These are phyloP conservation scores for Clitarchus hookeri DNA, from an alignment of 2,888 invertebrate genomes.

Conservation along the genomic window DNA sequence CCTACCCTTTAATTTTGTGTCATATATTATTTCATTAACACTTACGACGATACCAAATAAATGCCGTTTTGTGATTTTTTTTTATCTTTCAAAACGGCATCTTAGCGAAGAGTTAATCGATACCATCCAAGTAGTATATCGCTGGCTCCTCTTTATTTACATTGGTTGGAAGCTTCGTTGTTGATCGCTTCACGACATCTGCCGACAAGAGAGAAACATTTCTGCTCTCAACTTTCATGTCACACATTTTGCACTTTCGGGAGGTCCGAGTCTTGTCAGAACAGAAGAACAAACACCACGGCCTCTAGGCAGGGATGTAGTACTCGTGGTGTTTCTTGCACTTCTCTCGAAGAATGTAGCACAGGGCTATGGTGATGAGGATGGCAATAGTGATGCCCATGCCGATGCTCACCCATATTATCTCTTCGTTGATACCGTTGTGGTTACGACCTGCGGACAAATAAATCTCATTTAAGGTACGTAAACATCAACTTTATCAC, in stretches of 20 bases:
- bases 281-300: background rate
- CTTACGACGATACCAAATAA: background rate
- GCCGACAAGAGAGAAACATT: background rate
- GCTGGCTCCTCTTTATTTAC: background rate
- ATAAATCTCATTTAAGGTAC: background rate
- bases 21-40: background rate
- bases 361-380: slow-evolving; percentile 79
- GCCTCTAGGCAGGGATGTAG: slow-evolving; percentile 38
- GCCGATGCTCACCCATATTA: slow-evolving; percentile 87
- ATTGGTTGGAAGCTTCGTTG: background rate
- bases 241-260: background rate
- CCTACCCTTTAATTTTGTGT: background rate
- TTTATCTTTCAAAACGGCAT: background rate
- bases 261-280: background rate
- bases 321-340: slow-evolving; percentile 72
- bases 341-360: slow-evolving; percentile 81
- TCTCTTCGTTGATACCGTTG: slow-evolving; percentile 84
- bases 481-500: no score
- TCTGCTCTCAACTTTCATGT: background rate
- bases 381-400: slow-evolving; percentile 83
- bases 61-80: background rate
- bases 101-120: background rate
- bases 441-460: slow-evolving; percentile 71
- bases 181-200: background rate
- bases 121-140: background rate